A percentile compares a stretch with the other conserved stretches of the same genome.
phyloP scores from a whole-genome alignment of 2,888 invertebrate species.

The Busseola fusca region DNA sequence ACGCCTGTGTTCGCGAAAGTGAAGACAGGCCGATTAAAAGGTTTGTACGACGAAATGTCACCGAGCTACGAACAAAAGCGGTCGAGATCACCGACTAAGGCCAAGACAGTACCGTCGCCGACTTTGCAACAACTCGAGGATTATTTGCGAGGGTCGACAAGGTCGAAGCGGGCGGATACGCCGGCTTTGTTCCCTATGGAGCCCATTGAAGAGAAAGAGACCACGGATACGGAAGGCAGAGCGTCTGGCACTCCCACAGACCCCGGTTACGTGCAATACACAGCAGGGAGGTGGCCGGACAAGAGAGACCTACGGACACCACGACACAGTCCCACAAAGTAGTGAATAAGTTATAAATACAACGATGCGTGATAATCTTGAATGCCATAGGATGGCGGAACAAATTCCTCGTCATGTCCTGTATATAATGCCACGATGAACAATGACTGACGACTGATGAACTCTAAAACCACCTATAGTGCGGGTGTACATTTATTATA shows the following conservation, averaged over 20 bases:
- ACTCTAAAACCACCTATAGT: conserved; percentile 66
- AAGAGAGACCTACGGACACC: conserved; percentile 89
- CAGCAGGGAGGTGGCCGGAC: conserved; percentile 91
- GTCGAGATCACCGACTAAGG: conserved; percentile 79
- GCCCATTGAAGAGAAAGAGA: conserved; percentile 84
- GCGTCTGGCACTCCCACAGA: conserved; percentile 92
- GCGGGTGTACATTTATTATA: conserved; percentile 67
- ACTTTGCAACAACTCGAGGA: conserved; percentile 87
- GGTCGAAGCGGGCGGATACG: conserved; percentile 78
- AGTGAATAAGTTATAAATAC: conserved; percentile 57
- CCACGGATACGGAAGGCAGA: conserved; percentile 78
- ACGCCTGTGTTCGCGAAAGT: conserved; percentile 86
- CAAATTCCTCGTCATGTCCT: conserved; percentile 55
- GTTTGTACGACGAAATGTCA: conserved; percentile 80
- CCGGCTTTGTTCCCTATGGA: conserved; percentile 88
- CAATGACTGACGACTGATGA: conserved; percentile 70
- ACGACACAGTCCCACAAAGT: conserved; percentile 86
- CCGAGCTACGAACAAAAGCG: conserved; percentile 78
- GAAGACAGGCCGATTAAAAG: conserved; percentile 78
- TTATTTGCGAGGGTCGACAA: conserved; percentile 80
- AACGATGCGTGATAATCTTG: conserved; percentile 52
- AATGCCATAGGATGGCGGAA: conserved; percentile 52
- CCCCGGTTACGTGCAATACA: conserved; percentile 93
- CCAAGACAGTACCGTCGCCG: conserved; percentile 80
- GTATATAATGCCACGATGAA: conserved; percentile 60